Base-by-base conservation (phyloP, 2,113 vertebrate species). In the Theristicus caerulescens region DNA sequence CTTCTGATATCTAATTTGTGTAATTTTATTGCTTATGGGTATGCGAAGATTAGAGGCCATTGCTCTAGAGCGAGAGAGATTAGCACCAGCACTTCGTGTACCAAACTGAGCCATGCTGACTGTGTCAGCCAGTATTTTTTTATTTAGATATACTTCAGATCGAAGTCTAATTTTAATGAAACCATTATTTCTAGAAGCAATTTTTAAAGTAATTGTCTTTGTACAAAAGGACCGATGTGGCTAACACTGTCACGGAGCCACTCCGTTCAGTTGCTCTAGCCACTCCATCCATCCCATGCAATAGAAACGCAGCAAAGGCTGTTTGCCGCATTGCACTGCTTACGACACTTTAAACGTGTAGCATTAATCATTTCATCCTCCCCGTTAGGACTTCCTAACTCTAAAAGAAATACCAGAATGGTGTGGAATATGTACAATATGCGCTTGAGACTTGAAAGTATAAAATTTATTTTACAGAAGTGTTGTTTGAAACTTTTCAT, bases 51-150 rank as follows among this genome's bases (percentile, higher is more conserved):
- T 10, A 85, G 65, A 87, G 31, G 27, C 58, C 84, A 36, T 90
- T 97, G 93, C 92, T 96, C 82, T 96, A 72, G 84, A 72, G 20
- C 11, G n/a, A 49, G 26, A 81, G 8, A 12, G 19, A 42, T 66
- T 38, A 36, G 76, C 86, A 92, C 92, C 83, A 88, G 84, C 61
- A 80, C 87, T 95, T 95, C 58, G 2, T 69, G 15, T 84, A 90
- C 92, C 83, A 84, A 73, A 82, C 85, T 95, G 87, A 96, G 95
- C 93, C 90, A 83, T 79, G 91, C 93, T 96, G 91, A 97, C 93
- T 86, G 71, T 96, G 94, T 88, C 96, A 94, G 96, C 76, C 77
- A 55, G 7, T 79, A 22, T 70, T 93, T 94, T 94, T 90, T 93
- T 74, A 96, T 76, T 62, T 92, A 76, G 42, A 54, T 85, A 27